Conservation (phyloP, 2,888 invertebrate species). For the Heterodera filipjevi region DNA sequence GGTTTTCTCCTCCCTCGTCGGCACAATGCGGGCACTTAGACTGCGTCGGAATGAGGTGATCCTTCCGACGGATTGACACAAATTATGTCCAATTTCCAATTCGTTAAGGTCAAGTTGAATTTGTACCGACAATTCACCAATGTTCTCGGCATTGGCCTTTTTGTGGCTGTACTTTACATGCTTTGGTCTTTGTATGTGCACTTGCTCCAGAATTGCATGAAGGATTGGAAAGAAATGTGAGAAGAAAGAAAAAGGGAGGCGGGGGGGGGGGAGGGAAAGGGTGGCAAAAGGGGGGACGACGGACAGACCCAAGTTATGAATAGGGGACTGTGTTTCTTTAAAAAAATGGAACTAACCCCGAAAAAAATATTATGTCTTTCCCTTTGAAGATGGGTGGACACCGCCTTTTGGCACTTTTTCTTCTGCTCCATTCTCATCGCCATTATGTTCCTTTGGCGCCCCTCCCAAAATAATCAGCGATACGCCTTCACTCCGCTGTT, state of each 20-base stretch:
- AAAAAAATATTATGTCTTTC: too few species aligned
- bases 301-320: too few species aligned
- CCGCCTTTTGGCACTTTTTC: constrained; percentile 91
- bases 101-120: constrained; percentile 73
- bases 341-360: neutral
- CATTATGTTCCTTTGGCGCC: constrained; percentile 93
- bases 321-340: too few species aligned
- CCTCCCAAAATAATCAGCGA: constrained; percentile 89
- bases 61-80: neutral
- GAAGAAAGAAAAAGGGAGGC: constrained; percentile 16
- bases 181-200: constrained; percentile 85
- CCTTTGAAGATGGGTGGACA: constrained; percentile 78
- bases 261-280: neutral
- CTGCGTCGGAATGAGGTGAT: constrained; percentile 82
- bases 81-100: neutral
- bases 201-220: constrained; percentile 76
- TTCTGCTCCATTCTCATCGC: constrained; percentile 84
- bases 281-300: too few species aligned
- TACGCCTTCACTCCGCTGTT: constrained; percentile 88
- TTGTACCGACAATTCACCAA: constrained; percentile 92
- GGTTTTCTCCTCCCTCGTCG: constrained; percentile 74
- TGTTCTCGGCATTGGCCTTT: constrained; percentile 84
- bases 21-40: constrained; percentile 85
- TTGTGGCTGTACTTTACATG: constrained; percentile 88
- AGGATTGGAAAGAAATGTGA: constrained; percentile 83